Percentiles rank a stretch among this genome's conserved stretches.
Conservation (phyloP, 2,797 vertebrate genomes). For the Gallinago solitaria region DNA sequence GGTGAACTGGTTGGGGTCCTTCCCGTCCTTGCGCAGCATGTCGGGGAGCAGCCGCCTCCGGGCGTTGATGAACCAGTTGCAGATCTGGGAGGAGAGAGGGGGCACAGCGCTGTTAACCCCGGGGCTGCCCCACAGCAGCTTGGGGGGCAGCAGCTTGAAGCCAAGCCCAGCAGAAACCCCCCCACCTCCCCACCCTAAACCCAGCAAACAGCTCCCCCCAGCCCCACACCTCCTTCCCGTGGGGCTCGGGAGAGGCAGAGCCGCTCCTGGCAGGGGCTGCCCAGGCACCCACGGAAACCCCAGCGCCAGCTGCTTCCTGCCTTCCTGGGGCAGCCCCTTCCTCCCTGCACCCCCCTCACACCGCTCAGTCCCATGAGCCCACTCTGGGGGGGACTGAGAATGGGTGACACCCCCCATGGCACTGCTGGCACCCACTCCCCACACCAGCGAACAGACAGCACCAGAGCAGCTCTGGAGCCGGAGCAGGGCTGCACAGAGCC, state of each 20-base stretch:
- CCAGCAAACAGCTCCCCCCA: background rate
- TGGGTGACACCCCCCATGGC: accelerated
- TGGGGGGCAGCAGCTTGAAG: accelerated
- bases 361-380: background rate
- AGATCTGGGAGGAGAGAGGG: constrained; percentile 82
- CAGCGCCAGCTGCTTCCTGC: background rate
- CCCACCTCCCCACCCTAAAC: background rate
- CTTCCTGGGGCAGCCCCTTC: background rate
- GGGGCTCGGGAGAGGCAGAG: background rate
- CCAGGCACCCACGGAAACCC: background rate
- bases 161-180: background rate
- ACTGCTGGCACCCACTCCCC: accelerated
- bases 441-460: accelerated
- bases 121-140: accelerated
- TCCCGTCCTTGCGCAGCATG: constrained; percentile 93
- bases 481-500: background rate
- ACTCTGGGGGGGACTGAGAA: background rate
- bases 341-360: background rate
- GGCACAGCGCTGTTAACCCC: background rate
- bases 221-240: background rate
- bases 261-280: background rate
- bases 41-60: constrained; percentile 92
- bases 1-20: constrained; percentile 94
- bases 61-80: constrained; percentile 99
- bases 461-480: background rate